Base-by-base conservation (phyloP, 2,113 vertebrate genomes). In the Paralichthys olivaceus region DNA sequence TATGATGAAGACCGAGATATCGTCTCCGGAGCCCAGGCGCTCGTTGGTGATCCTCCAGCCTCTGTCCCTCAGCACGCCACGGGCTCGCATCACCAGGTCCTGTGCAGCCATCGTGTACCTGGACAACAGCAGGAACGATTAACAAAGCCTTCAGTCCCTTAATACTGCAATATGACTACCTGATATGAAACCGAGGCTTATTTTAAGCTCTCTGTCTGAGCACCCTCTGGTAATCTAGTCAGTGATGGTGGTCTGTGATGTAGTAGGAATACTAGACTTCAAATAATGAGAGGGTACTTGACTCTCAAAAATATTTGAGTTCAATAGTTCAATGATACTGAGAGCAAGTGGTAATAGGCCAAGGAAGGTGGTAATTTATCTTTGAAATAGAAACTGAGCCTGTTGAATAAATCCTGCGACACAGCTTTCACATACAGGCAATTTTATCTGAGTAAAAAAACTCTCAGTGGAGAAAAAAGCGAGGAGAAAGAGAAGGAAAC, bases 1-100 rank as follows among this genome's bases (percentile, higher is more conserved):
- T 77, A 99, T 97, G 93, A 99, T 96, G 72, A 97, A 99, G 87
- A 97, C 97, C 0, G 98, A 96, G 88, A 99, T 99, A 93, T 99
- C 98, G 0, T 99, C 98, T 73, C 97, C 98, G 1, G 98, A 99
- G 76, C 98, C 98, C 89, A 97, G 95, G 17, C 96, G 95, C 89
- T 99, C 97, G 14, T 96, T 97, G 61, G 95, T 95, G 93, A 99
- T 99, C 80, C 98, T 94, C 98, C 98, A 99, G 84, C 97, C 98
- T 89, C 97, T 88, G 92, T 99, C 98, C 84, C 96, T 96, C 87
- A 99, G 94, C 68, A 98, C 94, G 0, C 98, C 98, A 0, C 97
- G 93, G 8, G 98, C 98, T 64, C 96, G 94, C 97, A 98, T 99
- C 89, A 99, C 97, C 93, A 99, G 93, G 88, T 99, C 98, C 90